Conservation (phyloP, 2,113 vertebrate genomes). For the Thamnophis sirtalis region DNA sequence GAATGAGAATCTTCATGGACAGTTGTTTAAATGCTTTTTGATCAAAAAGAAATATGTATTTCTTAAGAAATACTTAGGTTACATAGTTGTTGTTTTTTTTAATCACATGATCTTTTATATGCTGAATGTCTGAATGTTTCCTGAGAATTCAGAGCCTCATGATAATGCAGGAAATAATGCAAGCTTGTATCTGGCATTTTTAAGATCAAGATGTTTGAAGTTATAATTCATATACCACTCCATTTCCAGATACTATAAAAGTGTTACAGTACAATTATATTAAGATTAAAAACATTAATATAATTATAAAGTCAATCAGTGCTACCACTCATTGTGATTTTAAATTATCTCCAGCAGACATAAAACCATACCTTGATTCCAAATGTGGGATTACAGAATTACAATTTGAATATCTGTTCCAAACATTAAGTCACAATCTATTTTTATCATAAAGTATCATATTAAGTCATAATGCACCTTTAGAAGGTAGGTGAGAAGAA, state of each 20-base stretch:
- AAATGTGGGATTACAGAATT: neutral
- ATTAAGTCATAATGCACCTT: neutral
- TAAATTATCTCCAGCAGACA: neutral
- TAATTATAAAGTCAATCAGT: neutral
- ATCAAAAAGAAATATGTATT: neutral
- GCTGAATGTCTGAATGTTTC: neutral
- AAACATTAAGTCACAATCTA: neutral
- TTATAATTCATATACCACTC: neutral
- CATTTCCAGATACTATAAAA: neutral
- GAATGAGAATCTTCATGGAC: neutral
- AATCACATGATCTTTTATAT: neutral
- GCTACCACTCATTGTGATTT: neutral
- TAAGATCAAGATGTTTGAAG: neutral
- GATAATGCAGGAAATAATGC: neutral
- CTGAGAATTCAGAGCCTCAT: neutral
- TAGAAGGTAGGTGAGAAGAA: neutral
- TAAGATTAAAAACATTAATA: neutral
- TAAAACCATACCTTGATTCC: neutral
- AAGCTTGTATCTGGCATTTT: neutral
- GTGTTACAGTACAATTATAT: neutral
- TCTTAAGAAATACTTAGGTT: neutral
- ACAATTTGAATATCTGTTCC: neutral
- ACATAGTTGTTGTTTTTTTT: neutral
- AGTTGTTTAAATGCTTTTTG: neutral
- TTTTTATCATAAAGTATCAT: neutral